Evolutionary conservation across 2,797 vertebrate genomes (phyloP), one percentile per base, ranked within the genome.

Genomic region (Mallotus villosus): DNA sequence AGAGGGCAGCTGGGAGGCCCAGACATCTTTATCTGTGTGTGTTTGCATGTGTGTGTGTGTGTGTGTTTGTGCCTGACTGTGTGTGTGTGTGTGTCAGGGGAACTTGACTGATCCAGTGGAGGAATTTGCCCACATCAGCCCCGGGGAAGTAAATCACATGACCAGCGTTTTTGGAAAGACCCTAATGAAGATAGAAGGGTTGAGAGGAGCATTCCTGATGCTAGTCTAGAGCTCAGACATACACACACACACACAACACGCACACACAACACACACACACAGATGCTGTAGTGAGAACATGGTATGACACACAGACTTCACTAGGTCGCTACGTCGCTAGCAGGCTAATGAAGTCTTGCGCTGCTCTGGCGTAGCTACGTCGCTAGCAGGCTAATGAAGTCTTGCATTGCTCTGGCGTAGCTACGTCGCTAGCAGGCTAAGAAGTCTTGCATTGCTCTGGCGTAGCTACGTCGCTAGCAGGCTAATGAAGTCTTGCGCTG

Each of bases 121-220:
- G 89, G 89, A 92, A 92, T 91, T 90, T 87, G 87, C 84, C 81
- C 87, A 78, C 70, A 84, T 90, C 61, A 70, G 73, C 77, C 78
- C 77, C 73, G 83, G 79, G 85, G 78, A 84, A 82, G 84, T 84
- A 90, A 90, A 91, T 90, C 88, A 90, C 86, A 87, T 90, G 86
- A 84, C 74, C 81, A 79, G 81, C 71, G 77, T 85, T 81, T 83
- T 73, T 2, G 81, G 85, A 88, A 85, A 16, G 66, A 79, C 68
- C 72, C 68, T 90, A 89, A 88, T 87, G 83, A 90, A 93, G 90
- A 91, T 75, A 75, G 82, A 90, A 77, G 55, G 78, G 78, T 71
- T 78, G 72, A 49, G 83, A 69, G 37, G 82, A 76, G 74, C 87
- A 90, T 90, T 91, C 89, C 84, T 87, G 29, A 75, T 71, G 63